Evolutionary conservation across 1,140 invertebrate species (phyloP), one percentile per base, ranked within the genome.

Genomic region (Maconellicoccus hirsutus): DNA sequence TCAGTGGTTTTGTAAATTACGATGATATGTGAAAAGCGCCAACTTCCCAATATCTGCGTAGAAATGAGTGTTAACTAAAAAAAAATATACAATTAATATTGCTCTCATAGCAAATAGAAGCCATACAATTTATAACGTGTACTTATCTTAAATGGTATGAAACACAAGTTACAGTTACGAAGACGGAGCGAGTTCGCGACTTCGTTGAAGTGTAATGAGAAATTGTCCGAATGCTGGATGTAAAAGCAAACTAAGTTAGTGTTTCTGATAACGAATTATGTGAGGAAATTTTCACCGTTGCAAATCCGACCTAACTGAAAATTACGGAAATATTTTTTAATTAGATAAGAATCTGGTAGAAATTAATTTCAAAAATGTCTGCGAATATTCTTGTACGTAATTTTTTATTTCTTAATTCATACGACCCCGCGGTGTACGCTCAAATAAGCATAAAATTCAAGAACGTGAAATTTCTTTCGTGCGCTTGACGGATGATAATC

Each of bases 121-220:
- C n/a, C 3, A 52, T 16, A 19, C 42, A 52, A 52, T 52, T 52
- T 52, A 52, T 52, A 52, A 52, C 42, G 10, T 52, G 6, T 52
- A 52, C 42, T 52, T 52, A 52, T 52, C 42, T 52, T 52, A 33
- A 33, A 33, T 33, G 29, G 29, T 33, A 33, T 33, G 16, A 52
- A 52, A 52, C 42, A 52, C 42, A 33, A 33, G 29, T 33, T 33
- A 33, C 29, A 33, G 29, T 33, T 19, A 16, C 42, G 42, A 14
- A 52, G 12, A 52, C 42, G 42, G n/a, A 52, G 16, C 42, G n/a
- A 52, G 42, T 16, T 52, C 42, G 42, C 42, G 42, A 52, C 16
- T 52, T 52, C 42, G 42, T 52, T 52, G 42, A 52, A 52, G 42
- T 52, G 42, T 52, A 52, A 52, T 52, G 42, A 52, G 42, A 52